These are phyloP conservation scores for Oxycera nigricornis DNA, from an alignment of 2,888 invertebrate species.

Conservation along the genomic window DNA sequence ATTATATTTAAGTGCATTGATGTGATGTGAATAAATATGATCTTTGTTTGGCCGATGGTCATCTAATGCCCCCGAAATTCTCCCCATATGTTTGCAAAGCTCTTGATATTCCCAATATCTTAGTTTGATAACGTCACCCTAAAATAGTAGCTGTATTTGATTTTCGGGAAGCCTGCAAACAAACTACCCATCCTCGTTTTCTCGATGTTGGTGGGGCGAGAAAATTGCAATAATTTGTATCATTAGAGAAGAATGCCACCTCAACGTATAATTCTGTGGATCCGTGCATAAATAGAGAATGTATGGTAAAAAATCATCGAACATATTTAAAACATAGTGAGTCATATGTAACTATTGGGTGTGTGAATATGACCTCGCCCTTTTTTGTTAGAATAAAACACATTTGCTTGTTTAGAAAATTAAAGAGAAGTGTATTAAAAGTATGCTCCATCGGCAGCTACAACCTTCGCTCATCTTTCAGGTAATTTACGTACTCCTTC, in stretches of 20 bases:
- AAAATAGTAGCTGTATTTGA: conserved; percentile 8
- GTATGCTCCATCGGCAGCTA: too few species aligned
- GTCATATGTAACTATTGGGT: conserved; percentile 16
- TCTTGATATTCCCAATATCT: conserved; percentile 28
- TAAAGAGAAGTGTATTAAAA: too few species aligned
- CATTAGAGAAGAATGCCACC: not conserved
- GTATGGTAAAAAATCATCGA: not conserved
- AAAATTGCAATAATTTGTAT: conserved; percentile 36
- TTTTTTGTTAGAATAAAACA: too few species aligned
- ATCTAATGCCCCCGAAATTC: not conserved
- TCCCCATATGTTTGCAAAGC: conserved; percentile 9
- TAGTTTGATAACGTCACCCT: not conserved
- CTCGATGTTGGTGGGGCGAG: not conserved
- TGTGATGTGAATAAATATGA: conserved; percentile 35
- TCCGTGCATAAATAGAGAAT: conserved; percentile 22
- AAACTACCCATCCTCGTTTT: not conserved
- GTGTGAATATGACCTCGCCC: too few species aligned
- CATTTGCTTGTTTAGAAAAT: too few species aligned
- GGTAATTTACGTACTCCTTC: too few species aligned
- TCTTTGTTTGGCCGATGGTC: not conserved
- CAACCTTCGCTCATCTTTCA: too few species aligned
- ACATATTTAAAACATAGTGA: not conserved
- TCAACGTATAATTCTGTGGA: too few species aligned
- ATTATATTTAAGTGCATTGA: conserved; percentile 36
- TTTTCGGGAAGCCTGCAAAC: not conserved